A percentile compares a stretch with the other conserved stretches of the same genome.
phyloP scores from a whole-genome alignment of 1,140 invertebrate species.

The Ips typographus region DNA sequence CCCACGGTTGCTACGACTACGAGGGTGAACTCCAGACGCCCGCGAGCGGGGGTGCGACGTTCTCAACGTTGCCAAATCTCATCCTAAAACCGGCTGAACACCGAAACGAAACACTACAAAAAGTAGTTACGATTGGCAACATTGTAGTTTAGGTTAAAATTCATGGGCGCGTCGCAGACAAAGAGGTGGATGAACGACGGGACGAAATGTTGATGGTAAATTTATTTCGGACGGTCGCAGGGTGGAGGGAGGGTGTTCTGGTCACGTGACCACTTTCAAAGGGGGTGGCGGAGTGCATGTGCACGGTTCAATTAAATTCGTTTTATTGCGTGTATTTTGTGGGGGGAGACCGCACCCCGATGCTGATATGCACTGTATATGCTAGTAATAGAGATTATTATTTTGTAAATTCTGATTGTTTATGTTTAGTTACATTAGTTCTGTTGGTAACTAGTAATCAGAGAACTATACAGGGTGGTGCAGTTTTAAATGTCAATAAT shows the following conservation, averaged over 20 bases:
- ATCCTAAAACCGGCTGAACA: too few species aligned
- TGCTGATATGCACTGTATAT: background rate
- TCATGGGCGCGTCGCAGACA: conserved; percentile 11
- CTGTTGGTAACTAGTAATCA: too few species aligned
- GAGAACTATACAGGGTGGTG: too few species aligned
- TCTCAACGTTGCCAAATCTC: background rate
- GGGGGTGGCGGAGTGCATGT: conserved; percentile 13
- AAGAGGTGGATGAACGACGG: background rate
- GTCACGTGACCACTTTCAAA: conserved; percentile 5
- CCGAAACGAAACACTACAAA: too few species aligned
- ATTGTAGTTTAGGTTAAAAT: background rate
- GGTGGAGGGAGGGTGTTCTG: background rate
- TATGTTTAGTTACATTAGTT: too few species aligned
- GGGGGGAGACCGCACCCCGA: conserved; percentile 1
- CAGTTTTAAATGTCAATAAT: too few species aligned
- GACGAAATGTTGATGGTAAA: conserved; percentile 8
- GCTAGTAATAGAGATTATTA: too few species aligned
- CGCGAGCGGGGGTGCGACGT: conserved; percentile 16
- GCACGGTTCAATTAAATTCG: conserved; percentile 16
- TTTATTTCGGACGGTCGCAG: conserved; percentile 4
- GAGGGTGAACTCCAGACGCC: background rate
- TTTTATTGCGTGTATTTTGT: conserved; percentile 10
- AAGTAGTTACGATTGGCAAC: too few species aligned
- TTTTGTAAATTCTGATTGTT: too few species aligned
- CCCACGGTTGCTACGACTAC: conserved; percentile 16